Evolutionary conservation across 2,797 vertebrate species (phyloP), one percentile per base, ranked within the genome.

Genomic region (Melanotaenia parkinsoni): DNA sequence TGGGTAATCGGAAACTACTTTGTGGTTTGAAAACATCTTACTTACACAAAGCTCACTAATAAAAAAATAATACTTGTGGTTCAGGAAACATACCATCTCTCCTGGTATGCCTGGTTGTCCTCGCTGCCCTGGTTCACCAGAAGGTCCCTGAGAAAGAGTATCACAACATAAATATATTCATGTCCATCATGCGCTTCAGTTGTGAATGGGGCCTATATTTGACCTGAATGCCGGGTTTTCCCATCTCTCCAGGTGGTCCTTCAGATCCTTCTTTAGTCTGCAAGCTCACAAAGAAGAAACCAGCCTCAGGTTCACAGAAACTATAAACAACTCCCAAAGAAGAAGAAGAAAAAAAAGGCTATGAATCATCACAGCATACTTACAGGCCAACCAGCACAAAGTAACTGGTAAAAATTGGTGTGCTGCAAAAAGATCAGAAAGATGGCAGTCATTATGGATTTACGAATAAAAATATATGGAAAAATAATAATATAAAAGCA

Each of bases 381-480:
- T 94, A 97, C 96, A 90, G 96, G 96, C 96, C 96, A 98, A 74
- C 96, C 95, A 0, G 94, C 81, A 0, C 75, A 80, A 14, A 98
- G 94, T 20, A 97, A 86, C 86, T 98, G 97, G 92, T 95, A 97
- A 86, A 96, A 93, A 0, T 90, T 92, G 7, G 94, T 95, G 92
- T 95, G 95, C 97, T 97, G 75, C 1, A 65, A 51, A 24, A 5
- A 43, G 51, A 75, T 72, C 5, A 47, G 22, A 35, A 63, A 71
- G 40, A 57, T 1, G 30, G 18, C 0, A 60, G 33, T 32, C 22
- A 35, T 35, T 54, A 58, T 12, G 68, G 22, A 53, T 38, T 3
- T 6, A 33, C 6, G 14, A 58, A 20, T 7, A 33, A 54, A 56
- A 56, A 5, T 0, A 38, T 9, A 24, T 24, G 14, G 30, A 8